These are phyloP conservation scores for Geodia barretti DNA, from an alignment of 37 sponge, comb jelly and placozoan genomes.

Conservation along the genomic window DNA sequence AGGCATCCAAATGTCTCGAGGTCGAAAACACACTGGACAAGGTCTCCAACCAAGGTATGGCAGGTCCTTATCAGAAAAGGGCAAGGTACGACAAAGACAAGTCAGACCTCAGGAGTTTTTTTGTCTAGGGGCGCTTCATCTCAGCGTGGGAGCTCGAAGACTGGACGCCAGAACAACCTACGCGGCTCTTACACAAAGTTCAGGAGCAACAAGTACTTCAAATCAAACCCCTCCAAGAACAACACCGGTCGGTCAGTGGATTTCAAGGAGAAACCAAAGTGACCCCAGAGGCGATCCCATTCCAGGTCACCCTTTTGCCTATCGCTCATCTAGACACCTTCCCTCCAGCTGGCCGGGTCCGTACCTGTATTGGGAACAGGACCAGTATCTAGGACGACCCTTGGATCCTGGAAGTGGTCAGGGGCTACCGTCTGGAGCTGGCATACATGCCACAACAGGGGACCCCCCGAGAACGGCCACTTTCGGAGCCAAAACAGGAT, in stretches of 20 bases:
- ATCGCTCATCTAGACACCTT: no score
- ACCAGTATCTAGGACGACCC: not conserved
- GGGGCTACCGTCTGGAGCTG: slow-evolving; percentile 12
- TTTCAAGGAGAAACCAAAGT: not conserved
- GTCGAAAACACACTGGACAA: slow-evolving; percentile 11
- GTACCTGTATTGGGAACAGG: slow-evolving; percentile 5
- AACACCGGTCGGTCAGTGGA: not conserved
- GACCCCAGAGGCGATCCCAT: not conserved
- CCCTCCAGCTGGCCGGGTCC: slow-evolving; percentile 14
- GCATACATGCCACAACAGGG: no score
- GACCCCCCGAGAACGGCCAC: no score
- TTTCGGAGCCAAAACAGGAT: no score
- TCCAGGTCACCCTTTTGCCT: not conserved
- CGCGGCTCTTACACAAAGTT: not conserved
- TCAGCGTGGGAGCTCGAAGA: slow-evolving; percentile 17
- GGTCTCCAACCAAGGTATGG: not conserved
- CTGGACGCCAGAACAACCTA: not conserved
- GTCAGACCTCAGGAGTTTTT: slow-evolving; percentile 22
- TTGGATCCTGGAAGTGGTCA: slow-evolving; percentile 3
- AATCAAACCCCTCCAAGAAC: not conserved
- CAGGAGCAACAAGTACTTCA: not conserved
- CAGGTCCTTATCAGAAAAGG: not conserved
- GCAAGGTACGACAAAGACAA: not conserved
- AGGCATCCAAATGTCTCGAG: slow-evolving; percentile 34
- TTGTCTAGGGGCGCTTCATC: slow-evolving; percentile 23